Percentiles rank a stretch among this genome's conserved stretches.
Conservation (phyloP, 2,113 vertebrate species). For the Oreotragus oreotragus region DNA sequence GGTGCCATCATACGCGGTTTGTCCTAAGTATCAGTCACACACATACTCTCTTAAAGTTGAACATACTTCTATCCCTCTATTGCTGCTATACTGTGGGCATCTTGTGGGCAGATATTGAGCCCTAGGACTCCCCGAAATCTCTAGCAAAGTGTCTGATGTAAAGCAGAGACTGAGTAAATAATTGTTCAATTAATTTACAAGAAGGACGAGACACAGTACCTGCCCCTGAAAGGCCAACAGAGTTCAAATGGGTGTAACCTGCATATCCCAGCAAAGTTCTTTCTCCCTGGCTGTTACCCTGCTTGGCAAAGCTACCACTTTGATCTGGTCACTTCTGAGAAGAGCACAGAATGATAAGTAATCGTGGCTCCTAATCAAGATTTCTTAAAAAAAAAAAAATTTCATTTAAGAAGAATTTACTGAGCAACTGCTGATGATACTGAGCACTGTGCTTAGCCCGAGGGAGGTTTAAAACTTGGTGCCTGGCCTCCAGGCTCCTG, state of each 20-base stretch:
- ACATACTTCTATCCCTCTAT: neutral
- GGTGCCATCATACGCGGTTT: neutral
- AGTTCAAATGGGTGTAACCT: neutral
- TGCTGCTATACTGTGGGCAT: neutral
- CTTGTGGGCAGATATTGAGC: neutral
- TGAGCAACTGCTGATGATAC: neutral
- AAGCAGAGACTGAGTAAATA: neutral
- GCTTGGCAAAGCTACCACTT: neutral
- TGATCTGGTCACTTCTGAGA: neutral
- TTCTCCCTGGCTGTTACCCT: neutral
- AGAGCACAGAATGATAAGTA: neutral
- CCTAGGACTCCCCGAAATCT: neutral
- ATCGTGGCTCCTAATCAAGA: neutral
- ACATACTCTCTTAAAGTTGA: neutral
- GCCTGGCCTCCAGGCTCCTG: neutral
- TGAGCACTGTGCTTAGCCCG: neutral
- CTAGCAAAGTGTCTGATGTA: neutral
- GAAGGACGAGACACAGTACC: neutral
- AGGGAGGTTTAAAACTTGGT: neutral
- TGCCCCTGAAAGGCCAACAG: neutral
- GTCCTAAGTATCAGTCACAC: neutral
- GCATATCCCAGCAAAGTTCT: neutral
- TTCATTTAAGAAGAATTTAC: neutral
- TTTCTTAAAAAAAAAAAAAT: neutral
- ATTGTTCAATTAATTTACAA: neutral